These are phyloP conservation scores for Halcyon badia DNA, from an alignment of 2,797 vertebrate genomes.

Conservation along the genomic window DNA sequence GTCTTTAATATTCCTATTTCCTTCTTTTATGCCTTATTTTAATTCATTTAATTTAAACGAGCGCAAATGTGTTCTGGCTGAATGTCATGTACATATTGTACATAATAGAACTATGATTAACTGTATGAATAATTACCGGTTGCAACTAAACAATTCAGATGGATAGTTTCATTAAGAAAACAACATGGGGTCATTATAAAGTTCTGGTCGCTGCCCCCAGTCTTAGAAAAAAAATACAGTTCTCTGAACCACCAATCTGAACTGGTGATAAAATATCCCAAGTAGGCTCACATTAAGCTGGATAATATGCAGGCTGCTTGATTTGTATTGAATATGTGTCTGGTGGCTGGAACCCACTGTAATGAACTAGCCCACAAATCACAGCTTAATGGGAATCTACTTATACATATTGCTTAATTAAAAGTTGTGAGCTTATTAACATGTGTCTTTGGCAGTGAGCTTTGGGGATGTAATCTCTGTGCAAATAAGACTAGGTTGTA, in stretches of 20 bases:
- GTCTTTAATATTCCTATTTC: neutral
- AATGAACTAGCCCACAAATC: slow-evolving; percentile 99
- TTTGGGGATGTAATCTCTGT: slow-evolving; percentile 88
- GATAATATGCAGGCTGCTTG: slow-evolving; percentile 94
- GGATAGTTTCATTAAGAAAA: slow-evolving; percentile 82
- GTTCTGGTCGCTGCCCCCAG: slow-evolving; percentile 80
- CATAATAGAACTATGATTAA: slow-evolving; percentile 75
- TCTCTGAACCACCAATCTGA: slow-evolving; percentile 86
- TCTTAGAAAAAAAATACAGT: slow-evolving; percentile 81
- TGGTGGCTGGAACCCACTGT: slow-evolving; percentile 91
- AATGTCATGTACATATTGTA: neutral
- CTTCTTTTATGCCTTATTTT: slow-evolving; percentile 23
- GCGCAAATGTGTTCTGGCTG: neutral
- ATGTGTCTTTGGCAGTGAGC: slow-evolving; percentile 95
- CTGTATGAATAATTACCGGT: slow-evolving; percentile 72
- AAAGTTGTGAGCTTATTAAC: slow-evolving; percentile 99
- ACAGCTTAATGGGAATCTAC: slow-evolving; percentile 97
- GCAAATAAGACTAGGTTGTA: slow-evolving; percentile 91
- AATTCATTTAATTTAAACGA: slow-evolving; percentile 16
- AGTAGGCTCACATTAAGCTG: slow-evolving; percentile 91
- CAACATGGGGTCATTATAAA: slow-evolving; percentile 82
- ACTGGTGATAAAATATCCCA: slow-evolving; percentile 93
- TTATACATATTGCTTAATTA: slow-evolving; percentile 99
- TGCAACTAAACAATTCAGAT: slow-evolving; percentile 84
- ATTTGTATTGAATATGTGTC: slow-evolving; percentile 99